These are phyloP conservation scores for Stenodera caucasica DNA, from an alignment of 2,888 invertebrate genomes.

Conservation along the genomic window DNA sequence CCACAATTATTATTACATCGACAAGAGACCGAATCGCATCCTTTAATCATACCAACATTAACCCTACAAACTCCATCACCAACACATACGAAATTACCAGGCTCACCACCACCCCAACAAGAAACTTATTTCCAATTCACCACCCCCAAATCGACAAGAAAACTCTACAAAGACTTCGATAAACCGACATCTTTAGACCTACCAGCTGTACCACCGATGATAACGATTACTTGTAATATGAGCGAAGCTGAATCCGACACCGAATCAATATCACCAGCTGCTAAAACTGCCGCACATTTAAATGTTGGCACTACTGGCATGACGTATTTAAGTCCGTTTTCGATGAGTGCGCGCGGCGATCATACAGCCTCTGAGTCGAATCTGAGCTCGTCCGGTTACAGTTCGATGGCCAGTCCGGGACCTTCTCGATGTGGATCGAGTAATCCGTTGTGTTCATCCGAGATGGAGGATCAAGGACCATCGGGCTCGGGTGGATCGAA, in stretches of 20 bases:
- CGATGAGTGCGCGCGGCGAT: slow-evolving; percentile 71
- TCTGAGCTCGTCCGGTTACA: slow-evolving; percentile 81
- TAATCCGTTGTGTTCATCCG: slow-evolving; percentile 75
- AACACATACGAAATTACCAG: slow-evolving; percentile 61
- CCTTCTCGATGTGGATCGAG: slow-evolving; percentile 81
- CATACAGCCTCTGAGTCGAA: slow-evolving; percentile 82
- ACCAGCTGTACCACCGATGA: slow-evolving; percentile 67
- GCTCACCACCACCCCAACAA: slow-evolving; percentile 62
- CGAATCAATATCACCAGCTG: slow-evolving; percentile 68
- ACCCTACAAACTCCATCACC: slow-evolving; percentile 72
- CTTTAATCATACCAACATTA: slow-evolving; percentile 66
- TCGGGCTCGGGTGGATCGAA: slow-evolving; percentile 55
- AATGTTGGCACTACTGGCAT: slow-evolving; percentile 60
- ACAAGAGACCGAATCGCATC: slow-evolving; percentile 39
- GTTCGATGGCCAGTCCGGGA: slow-evolving; percentile 83
- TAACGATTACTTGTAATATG: slow-evolving; percentile 75
- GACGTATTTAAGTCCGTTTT: slow-evolving; percentile 78
- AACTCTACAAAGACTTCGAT: slow-evolving; percentile 65
- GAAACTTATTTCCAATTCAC: slow-evolving; percentile 47
- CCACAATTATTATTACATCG: slow-evolving; percentile 43
- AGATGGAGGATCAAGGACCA: slow-evolving; percentile 73
- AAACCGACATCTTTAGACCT: slow-evolving; percentile 65
- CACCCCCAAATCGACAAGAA: slow-evolving; percentile 45
- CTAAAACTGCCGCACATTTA: slow-evolving; percentile 52
- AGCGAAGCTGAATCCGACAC: slow-evolving; percentile 75